Base-by-base conservation (phyloP, 1,140 invertebrate species). In the Bombus pascuorum region DNA sequence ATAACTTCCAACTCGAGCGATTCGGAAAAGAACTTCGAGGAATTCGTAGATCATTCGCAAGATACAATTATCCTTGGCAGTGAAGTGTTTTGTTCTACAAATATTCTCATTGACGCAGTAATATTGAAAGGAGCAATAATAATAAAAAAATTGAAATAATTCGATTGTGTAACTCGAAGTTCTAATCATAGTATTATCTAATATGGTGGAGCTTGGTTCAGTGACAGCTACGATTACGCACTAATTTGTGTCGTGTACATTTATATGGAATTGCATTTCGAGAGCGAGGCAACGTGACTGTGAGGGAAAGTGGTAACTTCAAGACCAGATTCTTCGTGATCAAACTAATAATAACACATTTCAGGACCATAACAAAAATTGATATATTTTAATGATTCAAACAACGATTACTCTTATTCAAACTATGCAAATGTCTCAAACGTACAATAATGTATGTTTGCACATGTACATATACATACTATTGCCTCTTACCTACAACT, bases 211-310 rank as follows among this genome's bases (percentile, higher is more conserved):
- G 59, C 87, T 86, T n/a, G 77, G 79, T 47, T 44, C 78, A 39
- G 79, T 62, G 81, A 39, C 68, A 79, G 22, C 34, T 66, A 66
- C 37, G 66, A 72, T 59, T 44, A 78, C 53, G 37, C 65, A 37
- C 87, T 66, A 42, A 62, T 66, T 85, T 59, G 18, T 53, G 28
- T 22, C 13, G 2, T 25, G 25, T 42, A 42, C 4, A 10, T 83
- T 77, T 81, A 88, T 85, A 81, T 88, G 74, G 87, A 78, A 89
- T 39, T 44, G 68, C 66, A 86, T 76, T 72, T 59, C 47, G 65
- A 42, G 37, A 85, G 25, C 37, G 44, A 42, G 22, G 74, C 32
- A 73, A 83, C 47, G 42, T 74, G 80, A 72, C 74, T 79, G 53
- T 3, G 22, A 77, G 82, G 74, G 82, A 83, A 83, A 83, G 82